Evolutionary conservation across 2,888 invertebrate species (phyloP).

Genomic region (Aproaerema taeniolella): DNA sequence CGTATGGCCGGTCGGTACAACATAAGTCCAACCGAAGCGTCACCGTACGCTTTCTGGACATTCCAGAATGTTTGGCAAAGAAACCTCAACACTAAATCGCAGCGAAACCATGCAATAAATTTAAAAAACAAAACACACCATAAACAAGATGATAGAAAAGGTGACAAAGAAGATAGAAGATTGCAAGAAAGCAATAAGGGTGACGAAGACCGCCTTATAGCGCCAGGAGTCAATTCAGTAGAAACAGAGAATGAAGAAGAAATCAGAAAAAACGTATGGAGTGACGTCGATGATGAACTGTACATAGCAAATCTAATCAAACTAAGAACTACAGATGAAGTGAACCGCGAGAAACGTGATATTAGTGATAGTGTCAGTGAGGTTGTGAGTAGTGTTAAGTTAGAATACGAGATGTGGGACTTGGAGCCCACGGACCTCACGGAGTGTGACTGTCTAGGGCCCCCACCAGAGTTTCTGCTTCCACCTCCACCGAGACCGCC

Average conservation of each 20-base stretch:
- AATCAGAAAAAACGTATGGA: slow-evolving; percentile 67
- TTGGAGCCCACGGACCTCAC: slow-evolving; percentile 82
- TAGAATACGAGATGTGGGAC: slow-evolving; percentile 83
- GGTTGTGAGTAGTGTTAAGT: slow-evolving; percentile 77
- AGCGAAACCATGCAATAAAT: slow-evolving; percentile 19
- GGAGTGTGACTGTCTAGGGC: slow-evolving; percentile 87
- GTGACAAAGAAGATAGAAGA: slow-evolving; percentile 18
- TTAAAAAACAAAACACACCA: not conserved
- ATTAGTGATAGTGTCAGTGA: slow-evolving; percentile 63
- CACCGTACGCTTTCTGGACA: slow-evolving; percentile 65
- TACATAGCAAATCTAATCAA: slow-evolving; percentile 69
- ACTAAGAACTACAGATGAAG: slow-evolving; percentile 64
- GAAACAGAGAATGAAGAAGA: slow-evolving; percentile 37
- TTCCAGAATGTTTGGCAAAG: slow-evolving; percentile 44
- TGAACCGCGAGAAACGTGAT: slow-evolving; percentile 69
- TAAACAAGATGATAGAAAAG: slow-evolving; percentile 25
- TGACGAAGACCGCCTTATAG: slow-evolving; percentile 45
- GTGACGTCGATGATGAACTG: slow-evolving; percentile 68
- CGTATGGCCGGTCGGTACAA: slow-evolving; percentile 69
- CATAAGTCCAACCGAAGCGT: slow-evolving; percentile 63
- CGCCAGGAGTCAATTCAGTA: slow-evolving; percentile 31
- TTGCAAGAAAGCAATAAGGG: no score
- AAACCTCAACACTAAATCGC: slow-evolving; percentile 20
- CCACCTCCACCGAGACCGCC: slow-evolving; percentile 87
- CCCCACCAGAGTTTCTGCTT: slow-evolving; percentile 84